Base-by-base conservation (phyloP, 2,888 invertebrate species). In the Lordiphosa andalusiaca region DNA sequence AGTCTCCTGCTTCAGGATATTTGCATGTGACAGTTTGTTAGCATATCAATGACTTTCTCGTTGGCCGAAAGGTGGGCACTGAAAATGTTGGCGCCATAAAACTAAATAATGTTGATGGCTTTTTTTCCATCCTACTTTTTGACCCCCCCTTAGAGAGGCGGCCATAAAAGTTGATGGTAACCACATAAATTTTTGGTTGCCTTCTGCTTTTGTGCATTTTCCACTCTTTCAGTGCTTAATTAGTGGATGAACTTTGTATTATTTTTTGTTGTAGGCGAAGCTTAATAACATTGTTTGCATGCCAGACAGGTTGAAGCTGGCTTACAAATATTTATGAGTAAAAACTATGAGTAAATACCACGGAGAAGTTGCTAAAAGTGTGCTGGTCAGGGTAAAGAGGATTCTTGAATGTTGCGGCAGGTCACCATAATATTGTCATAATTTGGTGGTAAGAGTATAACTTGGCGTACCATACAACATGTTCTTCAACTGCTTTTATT, bases 1-100 rank as follows among this genome's bases (percentile, higher is more conserved):
- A 44, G 49, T 62, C 51, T 39, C 60, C 19, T 44, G 9, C 38
- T 25, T 49, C 40, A 54, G 62, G 64, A 71, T 61, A 76, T 78
- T 78, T 78, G 80, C 77, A 74, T 75, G 66, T 68, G 68, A 65
- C 76, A 68, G 64, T 70, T 67, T 68, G 70, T 53, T 60, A 54
- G 80, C 75, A 80, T 71, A 80, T 73, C 81, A 80, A 71, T 73
- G 68, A 60, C 57, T 63, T 68, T 44, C 9, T 23, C 33, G 48
- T 30, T 5, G 42, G 57, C 38, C 54, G 44, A 50, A 61, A 57
- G 74, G 51, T 67, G 54, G 44, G 35, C 47, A 44, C 62, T 53
- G 56, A 36, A 63, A 40, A 33, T 47, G 53, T 44, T 47, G 41
- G 44, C 21, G 30, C 5, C 35, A 46, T 38, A 21, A 37, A 49